Percentiles rank a stretch among this genome's conserved stretches.
phyloP scores from a whole-genome alignment of 2,888 invertebrate species.

The Diarsia dahlii region DNA sequence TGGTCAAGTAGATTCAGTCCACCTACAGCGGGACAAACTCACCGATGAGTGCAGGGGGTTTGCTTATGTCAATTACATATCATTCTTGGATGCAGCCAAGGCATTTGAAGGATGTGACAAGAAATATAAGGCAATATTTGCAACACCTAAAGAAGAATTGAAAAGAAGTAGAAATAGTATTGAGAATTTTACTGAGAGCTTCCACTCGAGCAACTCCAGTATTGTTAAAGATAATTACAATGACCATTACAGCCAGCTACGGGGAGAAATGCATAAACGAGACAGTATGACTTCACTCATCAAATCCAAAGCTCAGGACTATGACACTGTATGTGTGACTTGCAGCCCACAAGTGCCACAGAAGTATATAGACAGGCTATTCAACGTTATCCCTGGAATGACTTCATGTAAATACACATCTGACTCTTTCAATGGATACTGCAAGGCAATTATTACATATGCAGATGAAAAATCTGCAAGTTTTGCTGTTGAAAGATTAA shows the following conservation, averaged over 20 bases:
- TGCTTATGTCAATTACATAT: constrained; percentile 96
- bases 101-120: constrained; percentile 97
- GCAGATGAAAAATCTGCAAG: constrained; percentile 80
- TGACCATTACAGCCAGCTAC: constrained; percentile 58
- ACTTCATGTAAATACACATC: constrained; percentile 83
- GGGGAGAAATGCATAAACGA: constrained; percentile 62
- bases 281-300: constrained; percentile 69
- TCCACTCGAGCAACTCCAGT: constrained; percentile 67
- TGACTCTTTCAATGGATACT: constrained; percentile 88
- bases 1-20: constrained; percentile 94
- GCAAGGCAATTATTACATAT: constrained; percentile 82
- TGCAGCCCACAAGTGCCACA: constrained; percentile 94
- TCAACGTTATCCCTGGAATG: constrained; percentile 95
- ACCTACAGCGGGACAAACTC: constrained; percentile 94
- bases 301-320: constrained; percentile 82
- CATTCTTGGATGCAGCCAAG: constrained; percentile 95
- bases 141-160: constrained; percentile 93
- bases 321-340: constrained; percentile 93
- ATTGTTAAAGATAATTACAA: constrained; percentile 65
- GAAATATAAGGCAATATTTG: constrained; percentile 97
- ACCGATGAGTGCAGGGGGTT: constrained; percentile 96
- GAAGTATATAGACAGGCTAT: constrained; percentile 95
- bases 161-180: constrained; percentile 81
- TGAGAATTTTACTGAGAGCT: constrained; percentile 69
- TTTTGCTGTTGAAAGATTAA: constrained; percentile 95